phyloP scores from a whole-genome alignment of 92 coral and sea anemone genomes.

The Siderastrea siderea region DNA sequence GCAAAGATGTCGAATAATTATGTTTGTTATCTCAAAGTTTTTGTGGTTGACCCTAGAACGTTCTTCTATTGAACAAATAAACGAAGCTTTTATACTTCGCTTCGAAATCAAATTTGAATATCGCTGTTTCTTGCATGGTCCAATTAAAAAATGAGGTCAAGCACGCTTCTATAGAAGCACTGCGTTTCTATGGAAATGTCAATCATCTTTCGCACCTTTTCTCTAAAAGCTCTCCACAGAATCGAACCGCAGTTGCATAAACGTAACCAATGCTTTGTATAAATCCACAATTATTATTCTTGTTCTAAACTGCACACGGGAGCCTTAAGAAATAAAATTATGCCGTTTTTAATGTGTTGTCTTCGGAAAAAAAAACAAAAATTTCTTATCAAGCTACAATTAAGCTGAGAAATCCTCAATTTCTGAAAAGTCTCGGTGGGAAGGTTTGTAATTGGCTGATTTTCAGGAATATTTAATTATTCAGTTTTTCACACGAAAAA shows the following conservation, averaged over 20 bases:
- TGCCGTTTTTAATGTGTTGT: neutral
- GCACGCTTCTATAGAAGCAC: no score
- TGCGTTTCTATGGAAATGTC: slow-evolving; percentile 8
- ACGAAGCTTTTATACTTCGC: neutral
- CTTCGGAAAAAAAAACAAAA: neutral
- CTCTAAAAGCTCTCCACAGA: neutral
- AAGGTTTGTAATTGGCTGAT: slow-evolving; percentile 32
- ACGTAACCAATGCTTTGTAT: neutral
- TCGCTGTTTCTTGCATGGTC: neutral
- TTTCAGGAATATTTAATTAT: slow-evolving; percentile 26
- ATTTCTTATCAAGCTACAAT: neutral
- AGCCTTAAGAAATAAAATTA: neutral
- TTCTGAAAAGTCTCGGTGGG: neutral
- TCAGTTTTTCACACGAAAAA: slow-evolving; percentile 21
- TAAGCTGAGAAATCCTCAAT: neutral
- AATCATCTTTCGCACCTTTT: neutral
- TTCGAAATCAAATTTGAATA: neutral
- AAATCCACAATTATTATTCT: neutral
- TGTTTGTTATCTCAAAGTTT: neutral
- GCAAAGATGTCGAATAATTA: neutral
- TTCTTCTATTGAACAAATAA: neutral
- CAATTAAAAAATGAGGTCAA: neutral
- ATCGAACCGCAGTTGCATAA: slow-evolving; percentile 1
- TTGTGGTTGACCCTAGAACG: slow-evolving; percentile 9
- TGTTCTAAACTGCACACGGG: neutral